A percentile compares a stretch with the other conserved stretches of the same genome.
These are phyloP conservation scores for Acromyrmex heyeri DNA, from an alignment of 1,140 invertebrate genomes.

Conservation along the genomic window DNA sequence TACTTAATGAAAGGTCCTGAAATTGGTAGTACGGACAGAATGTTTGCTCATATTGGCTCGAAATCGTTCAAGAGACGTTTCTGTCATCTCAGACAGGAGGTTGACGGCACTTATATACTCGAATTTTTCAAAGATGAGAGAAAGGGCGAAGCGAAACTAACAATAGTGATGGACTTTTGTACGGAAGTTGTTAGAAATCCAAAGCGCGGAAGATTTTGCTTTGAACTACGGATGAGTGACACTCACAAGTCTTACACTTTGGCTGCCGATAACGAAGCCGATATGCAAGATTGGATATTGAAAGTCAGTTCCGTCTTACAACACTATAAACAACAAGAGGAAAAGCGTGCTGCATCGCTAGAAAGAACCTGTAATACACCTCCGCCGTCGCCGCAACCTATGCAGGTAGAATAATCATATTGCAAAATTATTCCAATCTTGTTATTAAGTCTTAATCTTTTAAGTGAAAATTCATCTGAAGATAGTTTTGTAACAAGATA, in stretches of 20 bases:
- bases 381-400: constrained; percentile 87
- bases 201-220: constrained; percentile 94
- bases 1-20: constrained; percentile 96
- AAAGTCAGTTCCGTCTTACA: constrained; percentile 92
- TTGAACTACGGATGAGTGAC: constrained; percentile 95
- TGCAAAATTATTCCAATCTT: not conserved
- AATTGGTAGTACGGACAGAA: constrained; percentile 91
- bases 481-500: not conserved
- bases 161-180: constrained; percentile 97
- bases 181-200: constrained; percentile 95
- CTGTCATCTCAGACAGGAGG: constrained; percentile 95
- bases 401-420: constrained; percentile 74
- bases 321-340: constrained; percentile 91
- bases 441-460: not conserved
- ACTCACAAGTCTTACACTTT: constrained; percentile 94
- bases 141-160: constrained; percentile 95
- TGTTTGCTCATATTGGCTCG: constrained; percentile 94
- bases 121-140: constrained; percentile 97
- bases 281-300: constrained; percentile 94
- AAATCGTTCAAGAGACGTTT: constrained; percentile 97
- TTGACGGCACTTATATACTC: constrained; percentile 96
- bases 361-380: constrained; percentile 88
- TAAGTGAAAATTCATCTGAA: not conserved
- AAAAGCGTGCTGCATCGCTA: constrained; percentile 89
- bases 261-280: constrained; percentile 94